Evolutionary conservation across 64 coral and sea anemone species (phyloP).

Genomic region (Pocillopora damicornis): DNA sequence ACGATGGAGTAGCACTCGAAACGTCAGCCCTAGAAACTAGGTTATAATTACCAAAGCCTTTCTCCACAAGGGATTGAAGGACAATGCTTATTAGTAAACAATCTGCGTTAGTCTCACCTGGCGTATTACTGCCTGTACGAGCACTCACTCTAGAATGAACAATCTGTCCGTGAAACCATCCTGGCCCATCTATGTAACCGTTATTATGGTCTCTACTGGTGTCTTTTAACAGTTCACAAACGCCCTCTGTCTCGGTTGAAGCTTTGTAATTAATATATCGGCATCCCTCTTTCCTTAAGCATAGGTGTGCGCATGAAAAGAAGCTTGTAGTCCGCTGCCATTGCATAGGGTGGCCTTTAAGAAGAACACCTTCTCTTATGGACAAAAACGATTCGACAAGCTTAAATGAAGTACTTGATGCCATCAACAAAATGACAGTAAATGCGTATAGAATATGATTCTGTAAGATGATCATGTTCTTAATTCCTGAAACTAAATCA

Average conservation of each 20-base stretch:
- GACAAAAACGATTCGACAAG: conserved; percentile 2
- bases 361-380: background rate
- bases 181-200: conserved; percentile 1
- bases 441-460: background rate
- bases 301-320: conserved; percentile 68
- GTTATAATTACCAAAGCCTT: no score
- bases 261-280: conserved; percentile 69
- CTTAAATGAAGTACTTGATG: background rate
- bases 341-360: conserved; percentile 37
- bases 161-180: conserved; percentile 28
- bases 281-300: conserved; percentile 41
- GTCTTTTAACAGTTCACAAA: conserved; percentile 58
- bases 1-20: no score
- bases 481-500: background rate
- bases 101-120: background rate
- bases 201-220: background rate
- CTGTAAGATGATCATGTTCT: background rate
- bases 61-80: no score
- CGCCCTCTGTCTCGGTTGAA: background rate
- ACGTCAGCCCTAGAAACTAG: no score
- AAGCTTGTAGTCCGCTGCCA: conserved; percentile 9
- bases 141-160: background rate
- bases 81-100: no score
- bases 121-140: background rate
- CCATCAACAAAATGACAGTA: background rate